A percentile compares a stretch with the other conserved stretches of the same genome.
These are phyloP conservation scores for Furnarius figulus DNA, from an alignment of 2,113 vertebrate species.

Conservation along the genomic window DNA sequence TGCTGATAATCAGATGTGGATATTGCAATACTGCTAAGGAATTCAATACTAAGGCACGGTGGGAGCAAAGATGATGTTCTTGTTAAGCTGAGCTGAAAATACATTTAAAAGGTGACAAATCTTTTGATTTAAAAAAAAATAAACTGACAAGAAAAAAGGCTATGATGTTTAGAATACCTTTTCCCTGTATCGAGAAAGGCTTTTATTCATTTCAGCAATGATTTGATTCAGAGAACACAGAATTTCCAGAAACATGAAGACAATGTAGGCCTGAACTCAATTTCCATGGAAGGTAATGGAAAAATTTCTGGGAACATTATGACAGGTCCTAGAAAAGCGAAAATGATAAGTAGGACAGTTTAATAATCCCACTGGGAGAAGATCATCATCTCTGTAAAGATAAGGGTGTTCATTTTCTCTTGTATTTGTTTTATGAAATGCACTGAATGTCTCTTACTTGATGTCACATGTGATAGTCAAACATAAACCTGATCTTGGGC, in stretches of 20 bases:
- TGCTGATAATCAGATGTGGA: background rate
- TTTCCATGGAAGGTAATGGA: background rate
- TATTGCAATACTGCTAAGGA: background rate
- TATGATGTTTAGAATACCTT: background rate
- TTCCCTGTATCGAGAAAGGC: background rate
- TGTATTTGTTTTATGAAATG: background rate
- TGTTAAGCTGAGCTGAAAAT: background rate
- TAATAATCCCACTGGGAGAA: background rate
- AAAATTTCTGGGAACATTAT: background rate
- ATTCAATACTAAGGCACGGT: background rate
- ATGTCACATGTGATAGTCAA: background rate
- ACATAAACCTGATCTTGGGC: background rate
- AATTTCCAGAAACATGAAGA: background rate
- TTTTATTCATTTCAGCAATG: background rate
- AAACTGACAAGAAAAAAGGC: background rate
- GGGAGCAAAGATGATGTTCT: background rate
- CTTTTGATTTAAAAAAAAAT: background rate
- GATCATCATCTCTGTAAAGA: background rate
- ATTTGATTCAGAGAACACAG: background rate
- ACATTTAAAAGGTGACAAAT: background rate
- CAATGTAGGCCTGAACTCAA: background rate
- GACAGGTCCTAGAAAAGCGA: background rate
- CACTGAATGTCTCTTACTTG: background rate
- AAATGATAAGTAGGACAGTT: background rate
- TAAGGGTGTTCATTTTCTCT: background rate